Evolutionary conservation across 1,140 invertebrate genomes (phyloP).

Genomic region (Anastrepha ludens): DNA sequence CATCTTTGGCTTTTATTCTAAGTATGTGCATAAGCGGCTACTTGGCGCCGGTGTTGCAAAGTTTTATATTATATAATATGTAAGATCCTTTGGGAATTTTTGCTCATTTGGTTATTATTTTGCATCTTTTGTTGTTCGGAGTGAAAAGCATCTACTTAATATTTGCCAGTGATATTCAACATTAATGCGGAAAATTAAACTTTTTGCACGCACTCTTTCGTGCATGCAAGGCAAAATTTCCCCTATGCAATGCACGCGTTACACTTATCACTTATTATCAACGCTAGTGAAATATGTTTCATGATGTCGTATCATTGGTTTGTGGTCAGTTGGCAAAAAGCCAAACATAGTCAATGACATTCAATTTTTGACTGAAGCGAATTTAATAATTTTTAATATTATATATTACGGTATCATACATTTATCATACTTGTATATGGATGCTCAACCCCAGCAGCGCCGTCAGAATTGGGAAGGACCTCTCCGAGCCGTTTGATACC

Average conservation of each 20-base stretch:
- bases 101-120: background rate
- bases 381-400: too few relatives aligned
- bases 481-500: too few relatives aligned
- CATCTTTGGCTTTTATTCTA: background rate
- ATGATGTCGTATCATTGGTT: background rate
- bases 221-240: too few relatives aligned
- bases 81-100: background rate
- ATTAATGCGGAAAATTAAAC: background rate
- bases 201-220: background rate
- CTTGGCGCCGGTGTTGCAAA: background rate
- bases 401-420: too few relatives aligned
- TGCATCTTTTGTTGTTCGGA: conserved; percentile 16
- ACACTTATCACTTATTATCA: too few relatives aligned
- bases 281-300: too few relatives aligned
- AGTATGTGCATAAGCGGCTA: background rate
- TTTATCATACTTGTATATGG: too few relatives aligned
- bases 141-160: background rate
- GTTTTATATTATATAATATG: conserved; percentile 9
- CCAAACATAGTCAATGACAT: background rate
- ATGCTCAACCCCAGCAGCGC: too few relatives aligned
- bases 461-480: too few relatives aligned
- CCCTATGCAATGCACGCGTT: too few relatives aligned
- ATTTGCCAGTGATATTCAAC: background rate
- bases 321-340: background rate
- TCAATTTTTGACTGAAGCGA: too few relatives aligned